Conservation (phyloP, 2,113 vertebrate species). For the Mohoua ochrocephala region DNA sequence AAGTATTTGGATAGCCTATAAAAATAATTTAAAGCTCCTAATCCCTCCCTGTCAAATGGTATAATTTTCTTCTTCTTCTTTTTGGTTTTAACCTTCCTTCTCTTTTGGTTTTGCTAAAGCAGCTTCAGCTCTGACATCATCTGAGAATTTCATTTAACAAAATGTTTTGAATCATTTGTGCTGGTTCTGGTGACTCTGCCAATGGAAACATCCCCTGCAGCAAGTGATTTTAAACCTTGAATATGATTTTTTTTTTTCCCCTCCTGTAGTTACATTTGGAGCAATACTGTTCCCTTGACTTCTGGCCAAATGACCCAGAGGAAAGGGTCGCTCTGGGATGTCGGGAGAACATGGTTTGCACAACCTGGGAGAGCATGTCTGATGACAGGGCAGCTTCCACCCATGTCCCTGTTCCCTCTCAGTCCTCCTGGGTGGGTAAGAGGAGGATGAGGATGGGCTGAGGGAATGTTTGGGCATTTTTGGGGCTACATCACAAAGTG, state of each 20-base stretch:
- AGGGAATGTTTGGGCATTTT: not conserved
- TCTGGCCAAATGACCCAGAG: not conserved
- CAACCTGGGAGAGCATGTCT: not conserved
- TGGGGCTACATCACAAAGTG: not conserved
- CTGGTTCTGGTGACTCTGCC: not conserved
- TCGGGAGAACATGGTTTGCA: not conserved
- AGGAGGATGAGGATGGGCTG: not conserved
- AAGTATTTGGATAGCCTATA: conserved; percentile 47
- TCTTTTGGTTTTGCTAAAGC: conserved; percentile 3
- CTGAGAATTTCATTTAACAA: conserved; percentile 42
- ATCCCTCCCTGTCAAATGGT: conserved; percentile 8
- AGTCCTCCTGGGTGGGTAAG: not conserved
- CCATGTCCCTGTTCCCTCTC: not conserved
- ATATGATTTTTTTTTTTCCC: not conserved
- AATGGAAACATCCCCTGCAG: conserved; percentile 43
- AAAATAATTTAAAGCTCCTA: conserved; percentile 50
- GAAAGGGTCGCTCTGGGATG: not conserved
- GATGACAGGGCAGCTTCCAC: not conserved
- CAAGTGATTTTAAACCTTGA: conserved; percentile 35
- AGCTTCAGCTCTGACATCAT: conserved; percentile 36
- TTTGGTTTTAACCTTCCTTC: not conserved
- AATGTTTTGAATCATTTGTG: conserved; percentile 39
- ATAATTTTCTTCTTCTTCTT: not conserved
- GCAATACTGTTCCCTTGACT: not conserved
- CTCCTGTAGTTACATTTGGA: not conserved